Percentiles rank a stretch among this genome's conserved stretches.
Conservation (phyloP, 1,140 invertebrate species). For the Schlechtendalia chinensis region DNA sequence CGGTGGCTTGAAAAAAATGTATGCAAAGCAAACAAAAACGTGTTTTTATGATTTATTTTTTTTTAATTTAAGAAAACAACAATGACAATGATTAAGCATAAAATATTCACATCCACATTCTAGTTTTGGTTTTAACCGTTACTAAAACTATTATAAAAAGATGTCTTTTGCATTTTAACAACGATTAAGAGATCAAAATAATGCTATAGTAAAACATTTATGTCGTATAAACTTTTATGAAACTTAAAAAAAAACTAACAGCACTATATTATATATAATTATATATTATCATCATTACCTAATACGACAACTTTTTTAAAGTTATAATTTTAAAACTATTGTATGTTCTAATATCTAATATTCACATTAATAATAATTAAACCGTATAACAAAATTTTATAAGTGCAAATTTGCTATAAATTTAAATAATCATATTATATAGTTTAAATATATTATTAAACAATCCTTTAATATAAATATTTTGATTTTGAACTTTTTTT, state of each 20-base stretch:
- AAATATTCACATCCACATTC: slow-evolving; percentile 31
- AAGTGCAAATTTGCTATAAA: slow-evolving; percentile 16
- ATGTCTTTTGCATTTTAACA: slow-evolving; percentile 43
- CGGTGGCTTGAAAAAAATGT: slow-evolving; percentile 18
- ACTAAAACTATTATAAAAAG: slow-evolving; percentile 39
- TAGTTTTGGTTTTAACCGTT: slow-evolving; percentile 18
- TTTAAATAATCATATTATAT: slow-evolving; percentile 16
- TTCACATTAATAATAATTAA: slow-evolving; percentile 45
- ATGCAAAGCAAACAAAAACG: slow-evolving; percentile 42
- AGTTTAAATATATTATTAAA: slow-evolving; percentile 23
- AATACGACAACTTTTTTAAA: slow-evolving; percentile 14
- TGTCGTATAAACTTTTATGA: slow-evolving; percentile 35
- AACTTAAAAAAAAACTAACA: slow-evolving; percentile 47
- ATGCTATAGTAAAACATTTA: slow-evolving; percentile 40
- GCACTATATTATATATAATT: slow-evolving; percentile 33
- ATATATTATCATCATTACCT: slow-evolving; percentile 7
- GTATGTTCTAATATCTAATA: slow-evolving; percentile 33
- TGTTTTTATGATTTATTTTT: slow-evolving; percentile 28
- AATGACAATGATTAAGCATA: slow-evolving; percentile 38
- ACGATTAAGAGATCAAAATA: slow-evolving; percentile 37
- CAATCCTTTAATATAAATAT: not conserved
- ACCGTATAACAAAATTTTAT: slow-evolving; percentile 41
- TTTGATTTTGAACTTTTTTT: not conserved
- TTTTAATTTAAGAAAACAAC: slow-evolving; percentile 41
- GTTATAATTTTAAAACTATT: slow-evolving; percentile 28